phyloP scores from a whole-genome alignment of 2,113 vertebrate species.

The Prunella fulvescens region DNA sequence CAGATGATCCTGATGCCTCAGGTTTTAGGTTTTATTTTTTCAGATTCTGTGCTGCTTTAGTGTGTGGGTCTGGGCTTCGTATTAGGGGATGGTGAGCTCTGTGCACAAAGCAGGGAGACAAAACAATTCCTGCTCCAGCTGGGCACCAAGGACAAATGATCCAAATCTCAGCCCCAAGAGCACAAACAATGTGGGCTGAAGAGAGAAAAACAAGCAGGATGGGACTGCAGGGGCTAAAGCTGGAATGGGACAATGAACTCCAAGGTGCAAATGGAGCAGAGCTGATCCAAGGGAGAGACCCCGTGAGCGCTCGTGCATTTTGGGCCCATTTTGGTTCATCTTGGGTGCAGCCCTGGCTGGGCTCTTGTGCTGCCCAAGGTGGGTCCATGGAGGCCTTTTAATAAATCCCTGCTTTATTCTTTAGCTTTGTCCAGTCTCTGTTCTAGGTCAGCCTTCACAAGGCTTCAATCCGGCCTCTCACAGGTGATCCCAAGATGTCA shows the following conservation, averaged over 20 bases:
- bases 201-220: too few relatives aligned
- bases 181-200: too few relatives aligned
- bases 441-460: rapidly evolving
- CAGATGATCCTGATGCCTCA: background rate
- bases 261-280: too few relatives aligned
- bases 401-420: background rate
- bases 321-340: background rate
- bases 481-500: background rate
- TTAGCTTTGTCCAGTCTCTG: background rate
- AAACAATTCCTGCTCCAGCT: background rate
- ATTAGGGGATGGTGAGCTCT: background rate
- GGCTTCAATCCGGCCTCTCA: background rate
- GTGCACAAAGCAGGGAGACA: background rate
- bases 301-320: background rate
- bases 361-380: background rate
- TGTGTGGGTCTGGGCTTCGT: background rate
- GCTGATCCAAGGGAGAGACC: too few relatives aligned
- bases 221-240: too few relatives aligned
- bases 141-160: too few relatives aligned
- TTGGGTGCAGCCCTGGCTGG: background rate
- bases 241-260: too few relatives aligned
- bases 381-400: background rate
- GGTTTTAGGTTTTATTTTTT: background rate
- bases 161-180: too few relatives aligned
- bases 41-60: background rate